Evolutionary conservation across 2,797 vertebrate genomes (phyloP).

Genomic region (Parauchenoglanis punctatus): DNA sequence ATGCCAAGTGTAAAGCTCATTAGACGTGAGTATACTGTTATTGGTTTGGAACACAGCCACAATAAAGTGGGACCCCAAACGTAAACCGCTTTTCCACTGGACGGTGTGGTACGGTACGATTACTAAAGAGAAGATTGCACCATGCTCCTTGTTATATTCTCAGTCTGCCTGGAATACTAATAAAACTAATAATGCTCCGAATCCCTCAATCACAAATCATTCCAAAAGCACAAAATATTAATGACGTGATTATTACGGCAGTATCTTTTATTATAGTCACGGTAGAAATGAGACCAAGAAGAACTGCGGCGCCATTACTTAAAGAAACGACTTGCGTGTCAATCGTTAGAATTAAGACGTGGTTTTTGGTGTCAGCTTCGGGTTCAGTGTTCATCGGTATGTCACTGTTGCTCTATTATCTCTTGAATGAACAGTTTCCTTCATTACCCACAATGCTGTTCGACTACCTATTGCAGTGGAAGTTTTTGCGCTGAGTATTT

Average conservation of each 20-base stretch:
- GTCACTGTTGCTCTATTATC: not conserved
- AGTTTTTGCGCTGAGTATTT: not conserved
- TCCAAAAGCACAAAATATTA: not conserved
- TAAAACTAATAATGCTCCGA: no score
- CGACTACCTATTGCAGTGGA: not conserved
- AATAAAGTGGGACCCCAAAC: not conserved
- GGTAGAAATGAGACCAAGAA: not conserved
- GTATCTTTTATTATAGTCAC: not conserved
- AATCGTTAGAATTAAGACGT: not conserved
- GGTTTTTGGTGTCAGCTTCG: not conserved
- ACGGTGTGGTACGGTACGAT: not conserved
- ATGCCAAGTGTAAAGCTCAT: not conserved
- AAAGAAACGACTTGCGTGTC: not conserved
- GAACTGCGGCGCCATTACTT: not conserved
- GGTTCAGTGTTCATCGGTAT: not conserved
- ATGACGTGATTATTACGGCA: not conserved
- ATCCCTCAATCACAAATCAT: not conserved
- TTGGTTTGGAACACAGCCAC: not conserved
- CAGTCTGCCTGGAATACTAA: not conserved
- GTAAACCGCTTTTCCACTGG: not conserved
- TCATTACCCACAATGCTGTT: not conserved
- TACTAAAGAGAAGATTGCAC: not conserved
- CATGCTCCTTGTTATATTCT: not conserved
- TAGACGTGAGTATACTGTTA: not conserved
- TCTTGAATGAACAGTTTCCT: not conserved